Base-by-base conservation (phyloP, 2,888 invertebrate species). In the Tiliacea citrago region DNA sequence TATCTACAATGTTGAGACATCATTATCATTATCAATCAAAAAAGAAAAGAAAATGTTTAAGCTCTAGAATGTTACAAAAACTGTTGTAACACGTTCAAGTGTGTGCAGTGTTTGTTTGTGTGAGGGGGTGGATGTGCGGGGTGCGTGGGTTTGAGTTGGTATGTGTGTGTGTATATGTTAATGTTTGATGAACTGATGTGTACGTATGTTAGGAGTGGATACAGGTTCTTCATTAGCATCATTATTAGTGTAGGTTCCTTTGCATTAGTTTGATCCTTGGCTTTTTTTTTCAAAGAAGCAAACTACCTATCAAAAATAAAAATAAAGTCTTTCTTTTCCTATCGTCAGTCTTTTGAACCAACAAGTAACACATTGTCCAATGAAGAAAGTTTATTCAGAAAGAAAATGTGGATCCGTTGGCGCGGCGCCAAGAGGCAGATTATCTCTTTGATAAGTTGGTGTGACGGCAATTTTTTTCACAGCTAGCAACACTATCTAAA, bases 321-420 rank as follows among this genome's bases (percentile, higher is more conserved):
- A 68, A 35, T 16, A 24, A 81, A 75, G 53, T 24, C 8, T n/a
- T 74, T 35, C n/a, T 58, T 55, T 81, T 78, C 75, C 57, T 49
- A 10, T 42, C 63, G 68, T 58, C 53, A 83, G 61, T 63, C 63
- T 68, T 65, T 70, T 68, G 29, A 55, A 68, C 75, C 68, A 69
- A 69, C 62, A 39, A 67, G 75, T 35, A 82, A 72, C 84, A 82
- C 66, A 67, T 75, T 82, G 81, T 80, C 16, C 71, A 69, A 84
- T 72, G 65, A 62, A 84, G 75, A 72, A 84, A 84, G 81, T 82
- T 84, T 75, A 29, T 81, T 67, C 55, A 35, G 81, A 78, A 78
- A 68, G 29, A 82, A 85, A 83, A 78, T 82, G 68, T 47, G 73
- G 78, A 73, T 75, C 67, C 73, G 75, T 35, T 83, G 83, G 83